phyloP scores from a whole-genome alignment of 2,888 invertebrate genomes.

The Hylaea fasciaria region DNA sequence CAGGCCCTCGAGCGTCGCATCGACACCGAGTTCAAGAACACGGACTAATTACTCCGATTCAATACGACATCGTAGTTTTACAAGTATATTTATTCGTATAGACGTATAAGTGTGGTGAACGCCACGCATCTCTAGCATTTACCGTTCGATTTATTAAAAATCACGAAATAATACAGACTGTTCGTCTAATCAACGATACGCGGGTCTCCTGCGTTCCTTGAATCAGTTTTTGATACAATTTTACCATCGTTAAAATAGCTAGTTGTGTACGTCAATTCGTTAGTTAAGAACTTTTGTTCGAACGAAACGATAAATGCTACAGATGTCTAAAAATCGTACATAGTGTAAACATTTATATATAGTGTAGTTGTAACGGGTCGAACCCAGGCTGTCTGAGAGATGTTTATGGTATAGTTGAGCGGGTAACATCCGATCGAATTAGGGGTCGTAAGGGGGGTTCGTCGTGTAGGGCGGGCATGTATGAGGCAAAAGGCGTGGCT shows the following conservation, averaged over 20 bases:
- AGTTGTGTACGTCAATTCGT: constrained; percentile 6
- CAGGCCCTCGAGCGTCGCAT: constrained; percentile 73
- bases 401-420: constrained; percentile 4
- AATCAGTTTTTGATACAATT: constrained; percentile 5
- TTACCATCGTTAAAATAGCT: neutral
- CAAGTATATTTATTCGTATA: constrained; percentile 6
- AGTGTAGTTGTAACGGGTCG: constrained; percentile 19
- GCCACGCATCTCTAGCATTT: constrained; percentile 20
- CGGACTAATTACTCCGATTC: constrained; percentile 51
- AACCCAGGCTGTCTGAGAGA: constrained; percentile 19
- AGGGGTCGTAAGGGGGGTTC: neutral
- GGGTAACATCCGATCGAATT: constrained; percentile 1
- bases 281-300: neutral
- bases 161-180: neutral
- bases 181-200: no score
- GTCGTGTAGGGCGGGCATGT: no score
- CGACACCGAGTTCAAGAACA: constrained; percentile 70
- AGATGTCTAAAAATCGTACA: constrained; percentile 10
- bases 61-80: neutral
- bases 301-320: constrained; percentile 20
- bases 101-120: neutral
- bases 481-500: neutral
- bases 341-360: constrained; percentile 8
- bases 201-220: neutral
- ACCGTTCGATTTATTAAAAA: constrained; percentile 1